Base-by-base conservation (phyloP, 1,140 invertebrate genomes). In the Branchinecta lindahli region DNA sequence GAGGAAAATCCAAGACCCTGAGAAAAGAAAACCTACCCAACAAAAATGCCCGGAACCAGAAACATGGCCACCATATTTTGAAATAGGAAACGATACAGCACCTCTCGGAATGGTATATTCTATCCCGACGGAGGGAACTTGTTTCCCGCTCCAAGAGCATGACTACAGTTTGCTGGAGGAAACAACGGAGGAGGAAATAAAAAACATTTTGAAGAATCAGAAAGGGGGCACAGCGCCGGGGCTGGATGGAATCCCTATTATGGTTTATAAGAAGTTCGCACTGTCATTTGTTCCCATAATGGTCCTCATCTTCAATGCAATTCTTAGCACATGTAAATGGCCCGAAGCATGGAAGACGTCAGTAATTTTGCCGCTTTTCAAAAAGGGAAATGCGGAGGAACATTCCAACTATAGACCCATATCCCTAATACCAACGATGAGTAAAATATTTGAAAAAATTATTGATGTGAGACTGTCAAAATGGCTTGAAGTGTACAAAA, bases 171-270 rank as follows among this genome's bases (percentile, higher is more conserved):
- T 52, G 47, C n/a, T 52, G 47, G 47, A 52, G 47, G 47, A 52
- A 52, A 52, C 47, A 52, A 52, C n/a, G n/a, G 47, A 52, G 47
- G 47, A 52, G 47, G 47, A 52, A 52, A 52, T 52, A 52, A 52
- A 52, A 52, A 52, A 52, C 47, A 52, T 52, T 52, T 52, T 52
- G 47, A 52, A 52, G 47, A 52, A 52, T 52, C 47, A 52, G 47
- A 52, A 52, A 52, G 47, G 47, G 9, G 47, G 47, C 47, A 52
- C n/a, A 52, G 47, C 47, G 47, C 47, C 47, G 47, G 47, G 47
- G 47, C 47, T 52, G 47, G 47, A n/a, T 52, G 47, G 47, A 52
- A 52, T 52, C 47, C 47, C 47, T 52, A 52, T 52, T 52, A 52
- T 52, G 47, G 47, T 52, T 52, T 52, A 52, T 52, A 52, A 52